Evolutionary conservation across 2,113 vertebrate species (phyloP).

Genomic region (Crocuta crocuta): DNA sequence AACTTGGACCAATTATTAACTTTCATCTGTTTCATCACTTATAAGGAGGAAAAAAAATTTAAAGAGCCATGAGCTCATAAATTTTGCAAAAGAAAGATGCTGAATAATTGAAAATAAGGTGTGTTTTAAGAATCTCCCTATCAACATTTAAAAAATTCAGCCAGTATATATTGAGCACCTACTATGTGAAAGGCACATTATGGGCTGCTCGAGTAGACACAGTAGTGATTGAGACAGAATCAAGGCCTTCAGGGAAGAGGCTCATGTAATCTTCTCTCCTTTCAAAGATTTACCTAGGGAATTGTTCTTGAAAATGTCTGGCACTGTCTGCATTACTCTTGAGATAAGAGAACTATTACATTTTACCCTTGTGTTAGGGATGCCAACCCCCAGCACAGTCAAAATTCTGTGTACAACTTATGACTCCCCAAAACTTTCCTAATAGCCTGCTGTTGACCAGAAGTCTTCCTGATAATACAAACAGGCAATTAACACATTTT

Average conservation of each 20-base stretch:
- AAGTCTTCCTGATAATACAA: background rate
- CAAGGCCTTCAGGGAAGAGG: background rate
- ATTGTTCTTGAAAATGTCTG: background rate
- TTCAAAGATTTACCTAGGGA: background rate
- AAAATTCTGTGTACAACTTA: background rate
- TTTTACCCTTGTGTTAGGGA: background rate
- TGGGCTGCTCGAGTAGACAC: background rate
- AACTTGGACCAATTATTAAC: background rate
- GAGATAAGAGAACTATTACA: background rate
- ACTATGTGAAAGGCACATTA: background rate
- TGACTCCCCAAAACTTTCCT: background rate
- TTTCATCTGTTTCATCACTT: background rate
- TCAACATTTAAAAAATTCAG: background rate
- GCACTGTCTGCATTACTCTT: background rate
- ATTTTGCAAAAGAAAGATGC: constrained; percentile 33
- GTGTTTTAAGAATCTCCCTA: background rate
- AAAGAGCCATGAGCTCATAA: background rate
- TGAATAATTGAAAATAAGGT: background rate
- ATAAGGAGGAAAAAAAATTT: background rate
- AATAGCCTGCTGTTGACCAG: background rate
- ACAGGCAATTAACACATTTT: background rate
- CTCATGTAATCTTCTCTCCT: background rate
- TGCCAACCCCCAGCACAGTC: background rate
- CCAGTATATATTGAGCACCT: background rate
- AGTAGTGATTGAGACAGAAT: background rate